phyloP scores from a whole-genome alignment of 2,113 vertebrate species.

The Proteles cristata region DNA sequence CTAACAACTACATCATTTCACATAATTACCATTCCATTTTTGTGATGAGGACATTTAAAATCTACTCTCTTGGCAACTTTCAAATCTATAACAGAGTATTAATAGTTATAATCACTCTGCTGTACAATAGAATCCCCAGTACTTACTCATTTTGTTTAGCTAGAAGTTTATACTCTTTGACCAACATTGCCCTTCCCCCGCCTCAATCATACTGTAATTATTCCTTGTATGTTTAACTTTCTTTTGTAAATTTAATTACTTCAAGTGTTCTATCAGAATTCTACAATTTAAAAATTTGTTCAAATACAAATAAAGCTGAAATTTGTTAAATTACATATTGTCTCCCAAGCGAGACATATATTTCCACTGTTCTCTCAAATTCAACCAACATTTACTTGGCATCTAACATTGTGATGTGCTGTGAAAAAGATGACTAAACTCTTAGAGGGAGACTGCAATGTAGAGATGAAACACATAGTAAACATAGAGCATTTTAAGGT shows the following conservation, averaged over 20 bases:
- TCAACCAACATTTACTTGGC: constrained; percentile 41
- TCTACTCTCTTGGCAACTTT: not conserved
- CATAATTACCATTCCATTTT: not conserved
- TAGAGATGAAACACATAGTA: not conserved
- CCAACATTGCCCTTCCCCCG: not conserved
- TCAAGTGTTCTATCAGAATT: not conserved
- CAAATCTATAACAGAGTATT: not conserved
- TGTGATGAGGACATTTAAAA: constrained; percentile 1
- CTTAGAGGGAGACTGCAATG: not conserved
- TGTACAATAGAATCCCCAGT: not conserved
- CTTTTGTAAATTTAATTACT: constrained; percentile 9
- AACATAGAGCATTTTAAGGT: not conserved
- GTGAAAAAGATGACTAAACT: not conserved
- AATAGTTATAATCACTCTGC: not conserved
- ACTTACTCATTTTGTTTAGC: not conserved
- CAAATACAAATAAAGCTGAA: constrained; percentile 42
- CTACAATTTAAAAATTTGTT: constrained; percentile 29
- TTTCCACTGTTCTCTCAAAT: constrained; percentile 56
- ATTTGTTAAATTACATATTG: not conserved
- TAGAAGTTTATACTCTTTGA: not conserved
- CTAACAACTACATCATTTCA: not conserved
- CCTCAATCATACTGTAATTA: not conserved
- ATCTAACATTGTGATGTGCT: not conserved
- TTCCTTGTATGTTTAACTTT: not conserved
- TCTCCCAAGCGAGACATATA: not conserved